A percentile compares a stretch with the other conserved stretches of the same genome.
Evolutionary conservation across 2,113 vertebrate species (phyloP).

Genomic region (Gobius niger): DNA sequence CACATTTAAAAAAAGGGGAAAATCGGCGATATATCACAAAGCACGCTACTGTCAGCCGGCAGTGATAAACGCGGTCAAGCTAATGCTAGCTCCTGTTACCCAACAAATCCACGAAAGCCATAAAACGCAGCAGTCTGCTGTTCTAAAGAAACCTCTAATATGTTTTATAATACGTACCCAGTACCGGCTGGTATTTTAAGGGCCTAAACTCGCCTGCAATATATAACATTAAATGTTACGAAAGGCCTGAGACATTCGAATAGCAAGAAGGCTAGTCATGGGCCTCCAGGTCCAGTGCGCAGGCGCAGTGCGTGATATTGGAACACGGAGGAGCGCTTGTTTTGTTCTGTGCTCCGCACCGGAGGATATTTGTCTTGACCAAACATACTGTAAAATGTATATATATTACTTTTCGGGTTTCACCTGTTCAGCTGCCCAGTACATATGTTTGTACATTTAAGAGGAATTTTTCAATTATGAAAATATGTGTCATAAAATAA

Average conservation of each 20-base stretch:
- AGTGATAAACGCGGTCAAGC: constrained; percentile 25
- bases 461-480: too few relatives aligned
- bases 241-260: constrained; percentile 26
- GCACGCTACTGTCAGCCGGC: constrained; percentile 47
- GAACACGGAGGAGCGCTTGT: constrained; percentile 16
- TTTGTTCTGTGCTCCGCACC: constrained; percentile 10
- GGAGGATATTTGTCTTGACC: too few relatives aligned
- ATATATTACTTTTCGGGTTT: too few relatives aligned
- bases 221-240: constrained; percentile 15
- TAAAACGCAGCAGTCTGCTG: background rate
- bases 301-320: constrained; percentile 33
- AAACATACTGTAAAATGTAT: too few relatives aligned
- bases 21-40: constrained; percentile 23
- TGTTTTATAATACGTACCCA: constrained; percentile 47
- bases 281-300: constrained; percentile 54
- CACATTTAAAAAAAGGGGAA: background rate
- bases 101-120: constrained; percentile 16
- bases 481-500: too few relatives aligned
- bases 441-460: too few relatives aligned
- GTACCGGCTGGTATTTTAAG: constrained; percentile 6
- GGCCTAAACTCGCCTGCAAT: background rate
- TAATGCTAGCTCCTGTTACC: constrained; percentile 33
- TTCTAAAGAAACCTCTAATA: background rate
- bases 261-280: constrained; percentile 49
- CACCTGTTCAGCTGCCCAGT: too few relatives aligned